phyloP scores from a whole-genome alignment of 2,888 invertebrate genomes.

The Rhodophaea formosa region DNA sequence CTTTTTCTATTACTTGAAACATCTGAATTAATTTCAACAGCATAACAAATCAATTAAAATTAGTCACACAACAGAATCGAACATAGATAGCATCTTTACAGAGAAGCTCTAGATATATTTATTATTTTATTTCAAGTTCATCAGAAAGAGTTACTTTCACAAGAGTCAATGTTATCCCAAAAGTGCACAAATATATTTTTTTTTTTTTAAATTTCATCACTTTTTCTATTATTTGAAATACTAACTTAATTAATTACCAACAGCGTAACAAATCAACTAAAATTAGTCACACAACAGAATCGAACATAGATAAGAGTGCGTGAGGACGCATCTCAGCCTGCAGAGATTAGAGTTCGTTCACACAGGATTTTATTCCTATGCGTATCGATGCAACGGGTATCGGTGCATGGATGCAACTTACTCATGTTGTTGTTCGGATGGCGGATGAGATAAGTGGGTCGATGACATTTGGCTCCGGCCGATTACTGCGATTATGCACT shows the following conservation, averaged over 20 bases:
- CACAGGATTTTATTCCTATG: slow-evolving; percentile 80
- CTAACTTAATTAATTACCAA: background rate
- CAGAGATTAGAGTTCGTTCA: slow-evolving; percentile 81
- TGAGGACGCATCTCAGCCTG: slow-evolving; percentile 59
- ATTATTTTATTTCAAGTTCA: too few relatives aligned
- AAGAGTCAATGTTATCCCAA: too few relatives aligned
- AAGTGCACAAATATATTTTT: too few relatives aligned
- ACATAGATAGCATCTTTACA: too few relatives aligned
- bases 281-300: slow-evolving; percentile 11
- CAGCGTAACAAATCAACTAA: slow-evolving; percentile 3
- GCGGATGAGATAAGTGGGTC: slow-evolving; percentile 81
- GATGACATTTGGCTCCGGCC: slow-evolving; percentile 78
- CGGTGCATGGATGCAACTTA: slow-evolving; percentile 73
- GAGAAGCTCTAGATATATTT: too few relatives aligned
- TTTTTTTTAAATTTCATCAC: too few relatives aligned
- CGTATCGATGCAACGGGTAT: slow-evolving; percentile 70
- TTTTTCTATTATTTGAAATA: too few relatives aligned
- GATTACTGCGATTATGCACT: slow-evolving; percentile 81
- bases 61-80: too few relatives aligned
- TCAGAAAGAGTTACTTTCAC: too few relatives aligned
- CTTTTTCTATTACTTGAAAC: too few relatives aligned
- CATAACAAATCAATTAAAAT: too few relatives aligned
- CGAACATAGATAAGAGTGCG: slow-evolving; percentile 30
- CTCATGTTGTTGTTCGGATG: slow-evolving; percentile 82
- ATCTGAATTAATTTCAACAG: too few relatives aligned